These are phyloP conservation scores for Chiloscyllium punctatum DNA, from an alignment of 2,797 vertebrate genomes.

Conservation along the genomic window DNA sequence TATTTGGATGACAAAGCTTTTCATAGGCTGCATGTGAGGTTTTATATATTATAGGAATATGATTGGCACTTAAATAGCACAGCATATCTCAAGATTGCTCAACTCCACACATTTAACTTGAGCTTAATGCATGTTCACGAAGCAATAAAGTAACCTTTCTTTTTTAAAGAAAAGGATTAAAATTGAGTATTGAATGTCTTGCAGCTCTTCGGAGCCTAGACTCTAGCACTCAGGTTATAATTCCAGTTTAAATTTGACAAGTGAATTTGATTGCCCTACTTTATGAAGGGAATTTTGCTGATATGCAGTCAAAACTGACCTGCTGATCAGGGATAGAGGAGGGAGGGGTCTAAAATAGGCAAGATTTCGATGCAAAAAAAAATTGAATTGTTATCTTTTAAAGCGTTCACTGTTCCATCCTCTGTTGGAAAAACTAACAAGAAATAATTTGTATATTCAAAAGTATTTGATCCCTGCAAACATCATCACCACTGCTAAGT, in stretches of 20 bases:
- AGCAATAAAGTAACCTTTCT: not conserved
- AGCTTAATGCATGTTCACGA: not conserved
- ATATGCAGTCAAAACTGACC: not conserved
- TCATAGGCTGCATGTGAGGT: not conserved
- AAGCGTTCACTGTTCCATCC: not conserved
- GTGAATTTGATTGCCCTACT: not conserved
- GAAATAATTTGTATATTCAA: not conserved
- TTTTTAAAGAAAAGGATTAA: slow-evolving; percentile 36
- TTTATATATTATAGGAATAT: slow-evolving; percentile 51
- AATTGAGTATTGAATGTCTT: not conserved
- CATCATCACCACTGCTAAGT: not conserved
- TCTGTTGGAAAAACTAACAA: not conserved
- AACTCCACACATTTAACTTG: not conserved
- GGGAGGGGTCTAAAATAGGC: not conserved
- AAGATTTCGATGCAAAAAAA: too few relatives aligned
- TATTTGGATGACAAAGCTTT: slow-evolving; percentile 21
- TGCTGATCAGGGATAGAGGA: not conserved
- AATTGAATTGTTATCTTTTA: not conserved
- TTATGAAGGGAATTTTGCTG: not conserved
- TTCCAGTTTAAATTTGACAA: not conserved
- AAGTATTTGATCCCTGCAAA: not conserved
- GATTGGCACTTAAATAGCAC: slow-evolving; percentile 7
- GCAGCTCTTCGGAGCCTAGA: not conserved
- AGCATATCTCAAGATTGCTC: not conserved
- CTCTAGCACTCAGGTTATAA: not conserved